Conservation (phyloP, 2,888 invertebrate genomes). For the Stenurella melanura region DNA sequence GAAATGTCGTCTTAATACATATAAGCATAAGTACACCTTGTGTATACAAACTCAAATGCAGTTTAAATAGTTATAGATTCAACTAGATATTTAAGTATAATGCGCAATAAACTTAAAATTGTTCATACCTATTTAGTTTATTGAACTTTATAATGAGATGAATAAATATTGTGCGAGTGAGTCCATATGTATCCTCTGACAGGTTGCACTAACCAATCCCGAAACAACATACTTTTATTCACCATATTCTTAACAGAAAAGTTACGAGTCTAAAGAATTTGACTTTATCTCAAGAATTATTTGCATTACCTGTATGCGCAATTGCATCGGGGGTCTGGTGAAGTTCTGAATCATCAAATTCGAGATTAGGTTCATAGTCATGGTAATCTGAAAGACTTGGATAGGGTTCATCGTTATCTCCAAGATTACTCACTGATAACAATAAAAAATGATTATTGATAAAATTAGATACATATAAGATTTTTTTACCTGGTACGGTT, state of each 20-base stretch:
- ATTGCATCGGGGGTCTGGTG: constrained; percentile 78
- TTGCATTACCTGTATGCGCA: constrained; percentile 79
- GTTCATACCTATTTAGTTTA: too few species aligned
- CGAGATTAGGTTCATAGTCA: constrained; percentile 95
- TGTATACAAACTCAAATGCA: too few species aligned
- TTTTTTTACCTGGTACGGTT: constrained; percentile 51
- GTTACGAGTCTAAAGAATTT: neutral
- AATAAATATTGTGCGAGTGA: too few species aligned
- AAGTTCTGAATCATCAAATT: constrained; percentile 96
- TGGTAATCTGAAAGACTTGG: constrained; percentile 93
- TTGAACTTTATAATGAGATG: too few species aligned
- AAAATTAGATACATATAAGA: neutral
- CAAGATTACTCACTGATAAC: constrained; percentile 56
- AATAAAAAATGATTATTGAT: constrained; percentile 23
- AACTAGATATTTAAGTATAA: too few species aligned
- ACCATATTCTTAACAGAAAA: neutral
- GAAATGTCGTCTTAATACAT: neutral
- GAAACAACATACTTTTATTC: too few species aligned
- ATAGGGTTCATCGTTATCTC: constrained; percentile 80
- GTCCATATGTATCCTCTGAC: too few species aligned
- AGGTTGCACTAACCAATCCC: too few species aligned
- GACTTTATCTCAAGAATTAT: neutral
- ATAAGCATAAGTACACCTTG: too few species aligned
- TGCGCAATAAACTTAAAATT: too few species aligned
- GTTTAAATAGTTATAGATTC: too few species aligned